phyloP scores from a whole-genome alignment of 2,888 invertebrate genomes.

The Anarsia innoxiella region DNA sequence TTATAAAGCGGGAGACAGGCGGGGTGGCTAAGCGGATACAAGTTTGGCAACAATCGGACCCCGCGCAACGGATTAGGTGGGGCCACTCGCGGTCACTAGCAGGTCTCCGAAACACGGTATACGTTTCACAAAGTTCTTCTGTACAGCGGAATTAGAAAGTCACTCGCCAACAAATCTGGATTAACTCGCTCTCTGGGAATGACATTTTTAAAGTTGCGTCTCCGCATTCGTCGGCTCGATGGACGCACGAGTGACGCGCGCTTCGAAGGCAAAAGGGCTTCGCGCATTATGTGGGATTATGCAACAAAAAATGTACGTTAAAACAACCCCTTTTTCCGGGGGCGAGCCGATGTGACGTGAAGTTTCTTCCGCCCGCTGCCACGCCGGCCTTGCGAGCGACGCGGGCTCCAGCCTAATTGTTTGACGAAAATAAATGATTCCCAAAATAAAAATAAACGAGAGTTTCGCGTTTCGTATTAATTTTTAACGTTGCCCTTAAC shows the following conservation, averaged over 20 bases:
- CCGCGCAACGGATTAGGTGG: conserved; percentile 63
- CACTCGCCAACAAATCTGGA: conserved; percentile 68
- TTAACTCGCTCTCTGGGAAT: conserved; percentile 59
- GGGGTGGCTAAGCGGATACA: conserved; percentile 35
- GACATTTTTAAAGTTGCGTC: conserved; percentile 59
- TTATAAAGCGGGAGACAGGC: conserved; percentile 50
- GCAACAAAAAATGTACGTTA: conserved; percentile 59
- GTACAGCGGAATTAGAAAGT: conserved; percentile 66
- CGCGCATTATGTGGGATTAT: conserved; percentile 51
- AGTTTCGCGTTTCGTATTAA: conserved; percentile 63
- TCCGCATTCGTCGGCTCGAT: conserved; percentile 30
- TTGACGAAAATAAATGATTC: conserved; percentile 73
- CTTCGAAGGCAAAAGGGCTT: conserved; percentile 36
- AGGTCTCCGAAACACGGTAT: conserved; percentile 66
- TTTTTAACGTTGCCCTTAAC: conserved; percentile 53
- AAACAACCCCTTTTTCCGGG: conserved; percentile 57
- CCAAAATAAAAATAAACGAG: conserved; percentile 69
- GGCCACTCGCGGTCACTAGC: conserved; percentile 60
- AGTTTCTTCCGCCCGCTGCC: conserved; percentile 54
- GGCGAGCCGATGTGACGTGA: conserved; percentile 52
- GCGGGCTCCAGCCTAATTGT: conserved; percentile 61
- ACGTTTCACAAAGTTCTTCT: conserved; percentile 70
- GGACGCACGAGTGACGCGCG: conserved; percentile 39
- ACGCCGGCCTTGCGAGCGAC: conserved; percentile 48
- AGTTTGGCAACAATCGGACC: conserved; percentile 56